A percentile compares a stretch with the other conserved stretches of the same genome.
Evolutionary conservation across 1,140 invertebrate species (phyloP).

Genomic region (Tetramorium simillimum): DNA sequence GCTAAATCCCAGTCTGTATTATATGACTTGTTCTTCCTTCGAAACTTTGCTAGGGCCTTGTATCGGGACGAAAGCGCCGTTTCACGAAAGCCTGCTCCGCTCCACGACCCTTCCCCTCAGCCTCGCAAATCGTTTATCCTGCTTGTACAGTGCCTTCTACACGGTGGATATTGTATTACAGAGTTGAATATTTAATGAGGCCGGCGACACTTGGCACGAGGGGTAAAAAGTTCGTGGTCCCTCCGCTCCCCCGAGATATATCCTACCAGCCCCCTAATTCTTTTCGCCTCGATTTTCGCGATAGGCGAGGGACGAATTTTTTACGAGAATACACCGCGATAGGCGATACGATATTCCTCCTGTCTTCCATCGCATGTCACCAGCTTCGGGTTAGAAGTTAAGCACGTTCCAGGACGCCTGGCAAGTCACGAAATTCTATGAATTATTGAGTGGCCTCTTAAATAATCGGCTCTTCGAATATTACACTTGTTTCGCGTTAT

Average conservation of each 20-base stretch:
- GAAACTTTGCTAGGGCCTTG: conserved; percentile 42
- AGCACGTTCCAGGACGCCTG: conserved; percentile 26
- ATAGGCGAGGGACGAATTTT: conserved; percentile 64
- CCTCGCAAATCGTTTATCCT: conserved; percentile 75
- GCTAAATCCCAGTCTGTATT: conserved; percentile 28
- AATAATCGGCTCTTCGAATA: conserved; percentile 55
- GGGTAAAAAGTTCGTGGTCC: conserved; percentile 75
- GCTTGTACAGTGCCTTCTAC: conserved; percentile 71
- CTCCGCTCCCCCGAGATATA: conserved; percentile 59
- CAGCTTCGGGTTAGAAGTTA: conserved; percentile 54
- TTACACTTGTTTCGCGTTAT: conserved; percentile 56
- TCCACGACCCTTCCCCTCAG: conserved; percentile 11
- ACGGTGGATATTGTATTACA: conserved; percentile 84
- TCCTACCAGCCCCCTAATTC: conserved; percentile 68
- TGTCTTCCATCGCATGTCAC: conserved; percentile 66
- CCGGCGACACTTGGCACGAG: conserved; percentile 78
- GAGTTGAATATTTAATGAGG: conserved; percentile 85
- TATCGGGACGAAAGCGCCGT: conserved; percentile 40
- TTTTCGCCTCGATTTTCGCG: conserved; percentile 75
- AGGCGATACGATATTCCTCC: conserved; percentile 63
- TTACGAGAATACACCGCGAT: conserved; percentile 53
- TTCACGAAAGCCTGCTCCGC: conserved; percentile 31
- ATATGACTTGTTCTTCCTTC: conserved; percentile 30
- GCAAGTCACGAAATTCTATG: conserved; percentile 24
- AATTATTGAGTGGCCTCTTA: conserved; percentile 66